These are phyloP conservation scores for Trinectes maculatus DNA, from an alignment of 2,113 vertebrate genomes.

Conservation along the genomic window DNA sequence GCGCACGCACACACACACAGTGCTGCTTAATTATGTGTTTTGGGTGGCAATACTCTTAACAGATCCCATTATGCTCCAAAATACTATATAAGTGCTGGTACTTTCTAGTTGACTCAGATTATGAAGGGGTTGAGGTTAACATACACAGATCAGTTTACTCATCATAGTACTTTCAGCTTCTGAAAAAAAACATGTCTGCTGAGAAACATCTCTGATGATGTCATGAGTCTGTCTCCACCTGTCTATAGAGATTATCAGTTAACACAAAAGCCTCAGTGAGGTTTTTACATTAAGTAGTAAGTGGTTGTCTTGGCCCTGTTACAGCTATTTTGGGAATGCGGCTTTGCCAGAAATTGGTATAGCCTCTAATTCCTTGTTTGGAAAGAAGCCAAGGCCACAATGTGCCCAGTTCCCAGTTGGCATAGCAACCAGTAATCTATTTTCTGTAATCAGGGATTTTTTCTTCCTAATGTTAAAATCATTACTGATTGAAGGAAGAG, in stretches of 20 bases:
- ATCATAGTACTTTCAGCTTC: too few relatives aligned
- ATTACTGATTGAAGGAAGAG: not conserved
- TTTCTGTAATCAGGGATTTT: constrained; percentile 9
- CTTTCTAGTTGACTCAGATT: too few relatives aligned
- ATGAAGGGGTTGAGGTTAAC: too few relatives aligned
- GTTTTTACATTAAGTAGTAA: constrained; percentile 2
- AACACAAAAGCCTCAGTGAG: constrained; percentile 3
- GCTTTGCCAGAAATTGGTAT: constrained; percentile 22
- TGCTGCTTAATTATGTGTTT: too few relatives aligned
- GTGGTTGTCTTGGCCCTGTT: not conserved
- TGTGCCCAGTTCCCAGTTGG: constrained; percentile 12
- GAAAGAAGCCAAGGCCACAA: constrained; percentile 28
- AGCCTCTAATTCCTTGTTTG: constrained; percentile 13
- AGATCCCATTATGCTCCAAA: too few relatives aligned
- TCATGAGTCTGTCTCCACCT: not conserved
- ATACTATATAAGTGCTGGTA: too few relatives aligned
- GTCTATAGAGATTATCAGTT: not conserved
- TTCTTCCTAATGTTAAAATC: not conserved
- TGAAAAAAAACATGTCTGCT: too few relatives aligned
- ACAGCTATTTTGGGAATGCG: not conserved
- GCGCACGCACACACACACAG: too few relatives aligned
- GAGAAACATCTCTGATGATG: too few relatives aligned
- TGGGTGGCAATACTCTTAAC: too few relatives aligned
- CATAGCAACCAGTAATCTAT: constrained; percentile 40
- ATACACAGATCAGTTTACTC: too few relatives aligned